Evolutionary conservation across 2,888 invertebrate genomes (phyloP), one percentile per base, ranked within the genome.

Genomic region (Apamea sordens): DNA sequence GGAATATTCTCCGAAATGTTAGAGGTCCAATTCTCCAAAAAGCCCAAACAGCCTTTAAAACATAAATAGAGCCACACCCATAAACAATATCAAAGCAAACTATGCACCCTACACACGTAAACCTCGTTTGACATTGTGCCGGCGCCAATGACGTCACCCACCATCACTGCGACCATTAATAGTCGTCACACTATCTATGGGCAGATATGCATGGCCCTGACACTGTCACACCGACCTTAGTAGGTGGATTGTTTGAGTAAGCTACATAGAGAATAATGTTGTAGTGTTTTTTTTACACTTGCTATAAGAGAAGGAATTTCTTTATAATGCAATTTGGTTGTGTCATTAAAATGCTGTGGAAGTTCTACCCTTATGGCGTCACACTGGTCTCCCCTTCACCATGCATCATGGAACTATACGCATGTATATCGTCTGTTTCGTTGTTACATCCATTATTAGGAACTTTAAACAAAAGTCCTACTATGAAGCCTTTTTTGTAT

Each of bases 131-230:
- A 75, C 77, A 84, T 82, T 77, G 75, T 75, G 21, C 59, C 13
- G 78, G 85, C 88, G 77, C 79, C 79, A 28, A 63, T 86, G 86
- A 80, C 78, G 86, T 86, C 86, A 86, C 7, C 53, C 4, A 21
- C 73, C 75, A 85, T 86, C 80, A 79, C 79, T 59, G 68, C 15
- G 53, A 47, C 77, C 72, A 80, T 79, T 87, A 85, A 74, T 71
- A 70, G 79, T 76, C 50, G 63, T 53, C 70, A 56, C 67, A 59
- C 75, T 86, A 86, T 88, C 86, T 88, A 85, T 70, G 79, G 80
- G 61, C 79, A 79, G 83, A 67, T 73, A 79, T 81, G 47, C 44
- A 53, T 56, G 36, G 53, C 79, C 82, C 72, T 87, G 86, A 77
- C 85, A 85, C 76, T 85, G 76, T 77, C 65, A 13, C 15, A 68